Conservation (phyloP, 1,140 invertebrate species). For the Oedothorax gibbosus region DNA sequence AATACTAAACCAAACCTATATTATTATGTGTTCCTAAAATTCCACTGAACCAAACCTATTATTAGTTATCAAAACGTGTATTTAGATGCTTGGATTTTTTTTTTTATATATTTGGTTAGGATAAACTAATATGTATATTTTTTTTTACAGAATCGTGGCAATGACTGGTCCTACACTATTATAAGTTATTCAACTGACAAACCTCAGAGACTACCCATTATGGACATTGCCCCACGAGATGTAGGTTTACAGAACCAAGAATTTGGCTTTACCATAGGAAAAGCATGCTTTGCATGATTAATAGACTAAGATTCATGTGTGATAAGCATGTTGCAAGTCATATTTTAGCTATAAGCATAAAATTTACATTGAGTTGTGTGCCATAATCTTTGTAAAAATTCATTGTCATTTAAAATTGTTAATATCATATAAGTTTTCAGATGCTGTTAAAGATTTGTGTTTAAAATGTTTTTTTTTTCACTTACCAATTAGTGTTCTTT, state of each 20-base stretch:
- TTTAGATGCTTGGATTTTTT: too few species aligned
- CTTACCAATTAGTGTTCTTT: conserved; percentile 2
- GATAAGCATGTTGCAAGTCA: conserved; percentile 15
- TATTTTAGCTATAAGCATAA: neutral
- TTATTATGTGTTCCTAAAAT: too few species aligned
- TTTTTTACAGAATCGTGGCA: conserved; percentile 70
- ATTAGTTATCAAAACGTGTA: too few species aligned
- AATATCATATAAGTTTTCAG: neutral
- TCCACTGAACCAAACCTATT: too few species aligned
- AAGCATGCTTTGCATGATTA: conserved; percentile 78
- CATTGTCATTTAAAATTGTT: neutral
- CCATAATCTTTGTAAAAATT: conserved; percentile 12
- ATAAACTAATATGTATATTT: neutral
- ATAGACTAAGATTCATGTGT: neutral
- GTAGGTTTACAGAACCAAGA: conserved; percentile 79
- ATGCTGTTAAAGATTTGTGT: conserved; percentile 1
- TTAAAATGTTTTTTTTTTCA: conserved; percentile 1
- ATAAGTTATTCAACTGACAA: conserved; percentile 82
- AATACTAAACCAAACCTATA: too few species aligned
- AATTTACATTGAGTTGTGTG: conserved; percentile 6
- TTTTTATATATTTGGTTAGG: too few species aligned
- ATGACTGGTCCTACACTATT: conserved; percentile 79
- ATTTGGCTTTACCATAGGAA: conserved; percentile 84
- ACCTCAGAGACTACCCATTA: conserved; percentile 80
- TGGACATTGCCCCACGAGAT: conserved; percentile 83